A percentile compares a stretch with the other conserved stretches of the same genome.
Evolutionary conservation across 2,113 vertebrate genomes (phyloP).

Genomic region (Scophthalmus maximus): DNA sequence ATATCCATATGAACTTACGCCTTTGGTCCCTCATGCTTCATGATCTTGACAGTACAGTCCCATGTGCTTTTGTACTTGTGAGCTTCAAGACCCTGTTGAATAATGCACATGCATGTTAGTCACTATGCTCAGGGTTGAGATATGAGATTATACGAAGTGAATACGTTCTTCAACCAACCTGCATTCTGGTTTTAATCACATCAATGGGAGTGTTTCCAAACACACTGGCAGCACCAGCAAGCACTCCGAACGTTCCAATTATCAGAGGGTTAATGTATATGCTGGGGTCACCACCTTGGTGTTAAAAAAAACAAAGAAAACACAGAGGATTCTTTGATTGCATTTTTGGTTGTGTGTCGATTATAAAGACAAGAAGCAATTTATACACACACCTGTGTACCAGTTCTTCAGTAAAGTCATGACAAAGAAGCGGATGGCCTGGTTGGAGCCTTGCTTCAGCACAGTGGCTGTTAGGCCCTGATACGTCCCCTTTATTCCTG

Average conservation of each 20-base stretch:
- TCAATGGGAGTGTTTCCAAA: constrained; percentile 97
- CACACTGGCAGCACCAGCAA: constrained; percentile 93
- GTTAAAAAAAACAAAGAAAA: background rate
- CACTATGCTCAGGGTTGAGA: background rate
- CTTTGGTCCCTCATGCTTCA: constrained; percentile 90
- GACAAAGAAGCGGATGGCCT: constrained; percentile 97
- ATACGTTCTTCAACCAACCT: constrained; percentile 79
- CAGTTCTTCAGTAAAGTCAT: constrained; percentile 97
- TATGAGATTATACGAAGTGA: background rate
- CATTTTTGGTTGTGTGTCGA: background rate
- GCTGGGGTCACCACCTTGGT: constrained; percentile 88
- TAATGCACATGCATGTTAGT: background rate
- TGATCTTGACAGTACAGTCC: constrained; percentile 93
- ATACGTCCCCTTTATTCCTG: constrained; percentile 94
- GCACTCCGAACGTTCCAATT: constrained; percentile 90
- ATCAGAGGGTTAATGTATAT: constrained; percentile 91
- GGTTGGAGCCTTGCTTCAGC: constrained; percentile 97
- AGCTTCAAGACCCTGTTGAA: constrained; percentile 90
- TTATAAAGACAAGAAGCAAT: too few relatives aligned
- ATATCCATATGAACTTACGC: constrained; percentile 86
- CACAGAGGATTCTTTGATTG: accelerated
- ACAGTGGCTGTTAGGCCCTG: constrained; percentile 95
- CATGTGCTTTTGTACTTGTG: constrained; percentile 94
- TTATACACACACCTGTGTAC: constrained; percentile 89
- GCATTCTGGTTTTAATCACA: constrained; percentile 97